Evolutionary conservation across 2,888 invertebrate species (phyloP).

Genomic region (Eumerus sabulonum): DNA sequence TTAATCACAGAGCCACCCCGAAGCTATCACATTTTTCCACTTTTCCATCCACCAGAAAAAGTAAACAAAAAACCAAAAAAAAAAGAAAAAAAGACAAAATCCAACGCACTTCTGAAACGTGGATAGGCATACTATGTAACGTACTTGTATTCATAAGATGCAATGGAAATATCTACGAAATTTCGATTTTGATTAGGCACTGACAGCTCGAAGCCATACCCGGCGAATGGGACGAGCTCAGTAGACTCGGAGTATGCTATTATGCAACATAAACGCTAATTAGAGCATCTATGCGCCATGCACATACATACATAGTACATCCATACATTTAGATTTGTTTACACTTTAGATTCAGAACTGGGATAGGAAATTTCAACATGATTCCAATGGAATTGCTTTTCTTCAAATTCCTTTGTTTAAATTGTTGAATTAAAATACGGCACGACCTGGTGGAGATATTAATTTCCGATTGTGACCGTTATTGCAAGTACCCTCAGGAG

Average conservation of each 20-base stretch:
- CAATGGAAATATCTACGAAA: slow-evolving; percentile 3
- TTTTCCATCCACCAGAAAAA: slow-evolving; percentile 6
- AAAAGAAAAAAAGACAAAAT: slow-evolving; percentile 1
- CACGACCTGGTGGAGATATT: slow-evolving; percentile 13
- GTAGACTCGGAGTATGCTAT: no score
- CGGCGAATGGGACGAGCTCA: neutral
- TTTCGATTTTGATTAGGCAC: slow-evolving; percentile 39
- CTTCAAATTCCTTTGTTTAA: neutral
- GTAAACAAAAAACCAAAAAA: slow-evolving; percentile 16
- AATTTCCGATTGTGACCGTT: slow-evolving; percentile 29
- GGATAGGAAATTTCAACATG: slow-evolving; percentile 7
- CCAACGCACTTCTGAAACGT: neutral
- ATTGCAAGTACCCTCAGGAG: neutral
- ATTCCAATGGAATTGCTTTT: slow-evolving; percentile 2
- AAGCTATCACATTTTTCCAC: slow-evolving; percentile 25
- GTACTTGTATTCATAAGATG: no score
- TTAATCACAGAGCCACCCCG: slow-evolving; percentile 21
- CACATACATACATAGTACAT: neutral
- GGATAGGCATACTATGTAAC: no score
- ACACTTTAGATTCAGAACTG: slow-evolving; percentile 1
- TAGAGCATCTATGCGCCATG: slow-evolving; percentile 9
- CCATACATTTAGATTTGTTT: slow-evolving; percentile 27
- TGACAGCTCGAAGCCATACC: slow-evolving; percentile 26
- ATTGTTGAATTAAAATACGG: slow-evolving; percentile 2
- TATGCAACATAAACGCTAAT: slow-evolving; percentile 34